Percentiles rank a stretch among this genome's conserved stretches.
phyloP scores from a whole-genome alignment of 64 coral and sea anemone species.

The Montipora foliosa region DNA sequence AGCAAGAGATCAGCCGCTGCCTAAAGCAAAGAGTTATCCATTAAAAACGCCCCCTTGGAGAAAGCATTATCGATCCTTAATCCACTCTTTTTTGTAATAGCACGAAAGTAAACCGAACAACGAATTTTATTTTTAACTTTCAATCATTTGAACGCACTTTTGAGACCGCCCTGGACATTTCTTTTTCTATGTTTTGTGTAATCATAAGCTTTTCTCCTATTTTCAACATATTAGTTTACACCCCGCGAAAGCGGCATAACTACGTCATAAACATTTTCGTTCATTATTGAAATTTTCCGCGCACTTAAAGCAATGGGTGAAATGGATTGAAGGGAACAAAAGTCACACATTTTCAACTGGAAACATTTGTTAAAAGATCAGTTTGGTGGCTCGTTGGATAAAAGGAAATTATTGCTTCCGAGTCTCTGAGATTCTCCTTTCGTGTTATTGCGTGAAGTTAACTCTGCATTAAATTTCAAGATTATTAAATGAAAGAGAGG shows the following conservation, averaged over 20 bases:
- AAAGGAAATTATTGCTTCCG: neutral
- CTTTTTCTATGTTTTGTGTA: neutral
- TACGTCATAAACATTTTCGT: neutral
- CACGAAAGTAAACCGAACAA: neutral
- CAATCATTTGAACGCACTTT: neutral
- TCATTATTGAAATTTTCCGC: neutral
- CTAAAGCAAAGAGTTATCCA: neutral
- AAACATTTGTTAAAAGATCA: neutral
- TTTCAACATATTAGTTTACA: neutral
- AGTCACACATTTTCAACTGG: neutral
- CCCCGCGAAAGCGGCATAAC: neutral
- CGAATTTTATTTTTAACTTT: conserved; percentile 12
- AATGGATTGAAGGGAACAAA: too few relatives aligned
- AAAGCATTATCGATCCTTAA: neutral
- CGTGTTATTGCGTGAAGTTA: neutral
- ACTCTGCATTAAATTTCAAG: neutral
- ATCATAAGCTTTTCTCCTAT: neutral
- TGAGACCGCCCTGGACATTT: conserved; percentile 21
- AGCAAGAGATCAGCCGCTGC: neutral
- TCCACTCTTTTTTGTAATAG: neutral
- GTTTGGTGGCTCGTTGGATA: neutral
- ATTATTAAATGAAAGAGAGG: neutral
- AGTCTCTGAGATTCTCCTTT: neutral
- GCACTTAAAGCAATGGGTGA: too few relatives aligned
- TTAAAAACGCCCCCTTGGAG: neutral